Conservation (phyloP, 2,888 invertebrate genomes). For the Chrysolina americana region DNA sequence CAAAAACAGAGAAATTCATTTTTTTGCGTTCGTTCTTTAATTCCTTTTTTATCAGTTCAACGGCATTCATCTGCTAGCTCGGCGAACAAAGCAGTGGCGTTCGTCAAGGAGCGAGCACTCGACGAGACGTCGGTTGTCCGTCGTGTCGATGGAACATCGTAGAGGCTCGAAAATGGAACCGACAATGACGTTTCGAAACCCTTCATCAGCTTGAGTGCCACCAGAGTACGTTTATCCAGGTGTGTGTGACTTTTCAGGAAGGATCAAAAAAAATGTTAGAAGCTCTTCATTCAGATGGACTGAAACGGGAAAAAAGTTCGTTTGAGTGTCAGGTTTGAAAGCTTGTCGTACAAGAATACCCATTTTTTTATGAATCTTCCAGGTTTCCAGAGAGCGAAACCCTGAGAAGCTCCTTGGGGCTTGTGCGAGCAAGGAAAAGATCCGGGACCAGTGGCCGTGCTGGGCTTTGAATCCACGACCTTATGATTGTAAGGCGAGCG, state of each 20-base stretch:
- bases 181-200: background rate
- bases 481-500: too few relatives aligned
- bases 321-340: too few relatives aligned
- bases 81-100: slow-evolving; percentile 36
- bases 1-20: slow-evolving; percentile 72
- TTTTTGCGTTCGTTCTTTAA: slow-evolving; percentile 71
- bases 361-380: too few relatives aligned
- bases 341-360: too few relatives aligned
- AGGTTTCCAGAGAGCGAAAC: too few relatives aligned
- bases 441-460: too few relatives aligned
- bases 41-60: slow-evolving; percentile 71
- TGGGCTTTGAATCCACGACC: too few relatives aligned
- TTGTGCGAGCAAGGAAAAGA: too few relatives aligned
- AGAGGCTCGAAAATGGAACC: background rate
- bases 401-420: too few relatives aligned
- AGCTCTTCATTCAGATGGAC: too few relatives aligned
- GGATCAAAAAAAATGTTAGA: too few relatives aligned
- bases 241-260: background rate
- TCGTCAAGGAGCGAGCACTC: background rate
- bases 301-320: too few relatives aligned
- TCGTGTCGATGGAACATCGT: background rate
- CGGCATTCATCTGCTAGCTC: slow-evolving; percentile 68
- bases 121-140: background rate
- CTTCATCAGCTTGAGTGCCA: background rate
- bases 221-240: background rate